phyloP scores from a whole-genome alignment of 2,888 invertebrate genomes.

The Ceriagrion tenellum region DNA sequence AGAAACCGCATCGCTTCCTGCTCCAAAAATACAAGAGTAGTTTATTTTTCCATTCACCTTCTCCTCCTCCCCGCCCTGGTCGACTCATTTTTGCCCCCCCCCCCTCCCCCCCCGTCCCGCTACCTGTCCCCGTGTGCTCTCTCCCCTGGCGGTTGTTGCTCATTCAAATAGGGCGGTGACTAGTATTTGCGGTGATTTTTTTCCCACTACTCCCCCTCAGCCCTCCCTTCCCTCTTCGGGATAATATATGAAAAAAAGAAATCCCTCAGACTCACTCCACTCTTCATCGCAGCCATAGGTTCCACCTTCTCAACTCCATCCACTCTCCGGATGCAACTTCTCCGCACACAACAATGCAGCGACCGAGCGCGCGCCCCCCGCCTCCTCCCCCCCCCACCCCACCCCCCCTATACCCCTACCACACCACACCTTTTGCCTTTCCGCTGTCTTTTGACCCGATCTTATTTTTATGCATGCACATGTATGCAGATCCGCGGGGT shows the following conservation, averaged over 20 bases:
- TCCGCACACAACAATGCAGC: neutral
- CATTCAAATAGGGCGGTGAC: constrained; percentile 42
- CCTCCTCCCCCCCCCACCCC: too few relatives aligned
- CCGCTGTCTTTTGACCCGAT: constrained; percentile 28
- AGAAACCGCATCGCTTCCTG: constrained; percentile 9
- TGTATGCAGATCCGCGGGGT: constrained; percentile 61
- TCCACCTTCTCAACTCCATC: neutral
- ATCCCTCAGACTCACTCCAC: neutral
- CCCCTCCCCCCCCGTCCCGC: neutral
- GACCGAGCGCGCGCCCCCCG: neutral
- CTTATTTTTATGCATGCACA: constrained; percentile 65
- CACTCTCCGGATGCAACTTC: neutral
- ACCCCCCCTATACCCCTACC: neutral
- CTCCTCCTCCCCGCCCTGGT: constrained; percentile 11
- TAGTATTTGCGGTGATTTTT: neutral
- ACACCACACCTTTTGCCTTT: too few relatives aligned
- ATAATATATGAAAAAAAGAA: neutral
- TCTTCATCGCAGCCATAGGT: neutral
- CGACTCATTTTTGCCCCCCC: neutral
- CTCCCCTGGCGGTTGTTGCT: constrained; percentile 46
- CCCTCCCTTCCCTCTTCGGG: neutral
- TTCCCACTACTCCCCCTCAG: neutral
- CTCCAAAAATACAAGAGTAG: neutral
- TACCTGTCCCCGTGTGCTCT: neutral
- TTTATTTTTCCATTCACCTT: constrained; percentile 23